Evolutionary conservation across 2,888 invertebrate species (phyloP).

Genomic region (Meteorus cinctellus): DNA sequence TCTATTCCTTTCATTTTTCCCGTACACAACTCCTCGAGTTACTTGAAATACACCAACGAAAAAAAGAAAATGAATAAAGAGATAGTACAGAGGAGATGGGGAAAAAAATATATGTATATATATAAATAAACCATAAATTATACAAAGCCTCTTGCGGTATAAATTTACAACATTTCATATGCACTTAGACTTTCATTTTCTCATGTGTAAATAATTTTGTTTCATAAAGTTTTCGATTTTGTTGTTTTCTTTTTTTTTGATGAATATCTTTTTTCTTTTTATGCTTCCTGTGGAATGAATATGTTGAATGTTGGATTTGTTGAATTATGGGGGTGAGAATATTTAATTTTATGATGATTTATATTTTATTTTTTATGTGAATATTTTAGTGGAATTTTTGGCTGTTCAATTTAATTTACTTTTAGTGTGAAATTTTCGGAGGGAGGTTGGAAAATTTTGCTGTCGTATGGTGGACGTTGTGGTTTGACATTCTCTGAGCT

Average conservation of each 20-base stretch:
- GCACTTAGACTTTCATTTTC: neutral
- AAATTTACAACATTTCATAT: neutral
- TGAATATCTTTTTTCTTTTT: neutral
- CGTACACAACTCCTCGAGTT: slow-evolving; percentile 25
- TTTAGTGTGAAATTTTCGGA: too few species aligned
- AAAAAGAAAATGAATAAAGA: neutral
- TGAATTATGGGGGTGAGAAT: neutral
- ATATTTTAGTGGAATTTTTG: too few species aligned
- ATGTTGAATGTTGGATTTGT: too few species aligned
- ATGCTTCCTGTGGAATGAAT: too few species aligned
- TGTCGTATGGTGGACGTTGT: neutral
- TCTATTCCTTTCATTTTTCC: slow-evolving; percentile 19
- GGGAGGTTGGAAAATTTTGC: neutral
- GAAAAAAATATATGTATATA: neutral
- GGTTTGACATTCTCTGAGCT: slow-evolving; percentile 20
- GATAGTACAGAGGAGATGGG: neutral
- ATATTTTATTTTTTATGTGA: too few species aligned
- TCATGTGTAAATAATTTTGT: neutral
- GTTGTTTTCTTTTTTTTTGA: neutral
- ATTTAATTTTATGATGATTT: neutral
- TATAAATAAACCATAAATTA: slow-evolving; percentile 2
- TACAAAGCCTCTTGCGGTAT: neutral
- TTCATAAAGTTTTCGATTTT: too few species aligned
- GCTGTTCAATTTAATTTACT: too few species aligned
- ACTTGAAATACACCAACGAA: neutral